Evolutionary conservation across 2,113 vertebrate species (phyloP), one percentile per base, ranked within the genome.

Genomic region (Amphilophus citrinellus): DNA sequence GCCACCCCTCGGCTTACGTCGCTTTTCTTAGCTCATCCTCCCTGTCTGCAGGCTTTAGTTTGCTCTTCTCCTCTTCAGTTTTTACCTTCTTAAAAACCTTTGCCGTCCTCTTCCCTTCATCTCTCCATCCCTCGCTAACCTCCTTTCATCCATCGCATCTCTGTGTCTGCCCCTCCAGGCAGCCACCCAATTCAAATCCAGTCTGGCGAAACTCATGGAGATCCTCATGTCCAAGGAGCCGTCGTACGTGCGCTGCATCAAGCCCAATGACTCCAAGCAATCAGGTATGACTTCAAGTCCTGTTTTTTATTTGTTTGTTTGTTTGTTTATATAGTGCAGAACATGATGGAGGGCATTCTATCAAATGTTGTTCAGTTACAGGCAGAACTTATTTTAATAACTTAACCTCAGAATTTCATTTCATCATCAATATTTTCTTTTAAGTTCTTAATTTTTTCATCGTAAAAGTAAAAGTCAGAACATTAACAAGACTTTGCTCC

Each of bases 141-240:
- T 18, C 3, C n/a, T 42, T 65, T 9, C 35, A 6, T 81, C 35
- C 18, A 0, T 68, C 44, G 2, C 53, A 58, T 66, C 62, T 71
- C 76, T 80, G 88, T 82, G 88, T 91, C 80, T 91, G 78, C 44
- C 80, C 65, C 7, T 83, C 35, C 93, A 99, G 98, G 97, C 97
- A 42, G 98, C 98, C 84, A 98, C 98, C 24, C 98, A 99, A 95
- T 99, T 99, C 95, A 99, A 99, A 94, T 96, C 94, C 92, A 99
- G 98, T 86, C 97, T 99, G 86, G 93, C 97, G 35, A 98, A 98
- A 84, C 96, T 99, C 47, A 99, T 99, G 96, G 98, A 99, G 94
- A 99, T 99, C 87, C 97, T 99, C 62, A 98, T 98, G 97, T 99
- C 98, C 53, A 99, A 99, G 95, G 98, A 99, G 20, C 98, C 98